Evolutionary conservation across 2,888 invertebrate species (phyloP), one percentile per base, ranked within the genome.

Genomic region (Patella caerulea): DNA sequence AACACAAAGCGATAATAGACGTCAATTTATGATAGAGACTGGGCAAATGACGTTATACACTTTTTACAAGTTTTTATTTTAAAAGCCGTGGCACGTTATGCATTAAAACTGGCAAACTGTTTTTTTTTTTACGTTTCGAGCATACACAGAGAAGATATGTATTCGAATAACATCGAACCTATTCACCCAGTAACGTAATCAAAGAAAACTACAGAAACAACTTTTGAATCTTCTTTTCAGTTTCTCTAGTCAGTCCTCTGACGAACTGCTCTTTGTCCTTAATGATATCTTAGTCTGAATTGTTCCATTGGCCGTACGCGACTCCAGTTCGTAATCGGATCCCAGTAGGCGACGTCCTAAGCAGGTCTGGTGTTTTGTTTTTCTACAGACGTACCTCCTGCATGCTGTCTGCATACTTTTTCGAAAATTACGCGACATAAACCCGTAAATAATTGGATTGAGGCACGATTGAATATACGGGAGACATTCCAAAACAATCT

Each of bases 381-480:
- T 78, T 52, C 78, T 75, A 55, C 79, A 79, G 56, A 78, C 73
- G 65, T 74, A 73, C 7, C 76, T 73, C n/a, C 78, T 72, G 71
- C 79, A 83, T 11, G 78, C 78, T 12, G 80, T 72, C 69, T 79
- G 79, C 73, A 86, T 82, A 71, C 86, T 84, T 17, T 82, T 78
- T 12, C 86, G 78, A 75, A 87, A 86, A 69, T 83, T 86, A 12
- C 83, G 79, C n/a, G 87, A 89, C 87, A 90, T 87, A 78, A 90
- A 88, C 69, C 87, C 84, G 80, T 90, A 90, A 74, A 89, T 86
- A 77, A 90, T 81, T 17, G 89, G 89, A 74, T 90, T 89, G 71
- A 85, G 78, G 71, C 86, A 87, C 59, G 88, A 88, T 81, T 90
- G 89, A 24, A 90, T 76, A 78, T 86, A 89, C 7, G 89, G 89